These are phyloP conservation scores for Scaptomyza cyrtandrae DNA, from an alignment of 2,888 invertebrate species.

Conservation along the genomic window DNA sequence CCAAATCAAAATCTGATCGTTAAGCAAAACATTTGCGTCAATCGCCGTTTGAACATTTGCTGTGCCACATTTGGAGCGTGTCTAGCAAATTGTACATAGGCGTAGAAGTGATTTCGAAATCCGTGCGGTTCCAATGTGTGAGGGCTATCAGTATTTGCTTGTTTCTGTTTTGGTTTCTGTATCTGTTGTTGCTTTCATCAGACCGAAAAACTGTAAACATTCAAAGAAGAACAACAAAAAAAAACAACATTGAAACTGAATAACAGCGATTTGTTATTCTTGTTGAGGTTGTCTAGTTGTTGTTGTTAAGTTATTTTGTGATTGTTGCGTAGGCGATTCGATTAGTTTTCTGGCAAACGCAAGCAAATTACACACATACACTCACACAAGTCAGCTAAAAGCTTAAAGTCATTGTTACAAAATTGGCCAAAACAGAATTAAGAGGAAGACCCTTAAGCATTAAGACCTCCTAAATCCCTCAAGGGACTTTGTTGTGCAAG, in stretches of 20 bases:
- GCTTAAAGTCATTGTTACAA: conserved; percentile 33
- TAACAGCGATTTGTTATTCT: conserved; percentile 13
- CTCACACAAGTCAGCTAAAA: conserved; percentile 37
- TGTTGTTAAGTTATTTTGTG: conserved; percentile 1
- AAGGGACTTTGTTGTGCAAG: conserved; percentile 3
- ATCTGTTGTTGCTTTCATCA: too few species aligned
- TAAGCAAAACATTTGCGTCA: conserved; percentile 29
- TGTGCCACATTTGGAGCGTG: neutral
- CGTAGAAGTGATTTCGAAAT: neutral
- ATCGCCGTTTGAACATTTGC: neutral
- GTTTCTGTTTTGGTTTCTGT: conserved; percentile 8
- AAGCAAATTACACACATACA: conserved; percentile 29
- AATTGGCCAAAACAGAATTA: conserved; percentile 13
- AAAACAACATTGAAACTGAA: too few species aligned
- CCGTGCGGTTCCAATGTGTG: conserved; percentile 1
- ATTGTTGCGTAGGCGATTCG: conserved; percentile 40
- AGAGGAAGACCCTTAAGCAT: conserved; percentile 25
- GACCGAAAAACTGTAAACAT: conserved; percentile 54
- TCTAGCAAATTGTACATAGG: neutral
- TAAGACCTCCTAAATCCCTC: conserved; percentile 5
- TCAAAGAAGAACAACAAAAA: conserved; percentile 10
- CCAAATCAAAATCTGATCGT: conserved; percentile 16
- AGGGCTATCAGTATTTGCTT: conserved; percentile 20
- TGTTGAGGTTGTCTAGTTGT: conserved; percentile 11
- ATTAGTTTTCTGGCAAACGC: conserved; percentile 50